Base-by-base conservation (phyloP, 2,113 vertebrate species). In the Megaleporinus macrocephalus region DNA sequence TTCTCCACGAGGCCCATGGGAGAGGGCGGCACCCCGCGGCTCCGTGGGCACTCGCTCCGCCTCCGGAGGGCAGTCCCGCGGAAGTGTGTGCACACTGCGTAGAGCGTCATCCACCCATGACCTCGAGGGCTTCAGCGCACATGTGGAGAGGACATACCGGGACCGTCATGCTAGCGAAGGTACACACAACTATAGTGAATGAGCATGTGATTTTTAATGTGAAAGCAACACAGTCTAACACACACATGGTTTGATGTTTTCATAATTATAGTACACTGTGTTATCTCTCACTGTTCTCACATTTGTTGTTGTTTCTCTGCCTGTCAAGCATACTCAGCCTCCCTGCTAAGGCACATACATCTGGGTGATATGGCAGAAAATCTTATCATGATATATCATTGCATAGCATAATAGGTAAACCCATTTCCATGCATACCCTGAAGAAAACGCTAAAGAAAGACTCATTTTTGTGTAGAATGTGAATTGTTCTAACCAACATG, bases 161-260 rank as follows among this genome's bases (percentile, higher is more conserved):
- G 97, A 97, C 86, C 93, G 97, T 41, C 98, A 99, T 0, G 95
- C 97, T 86, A 99, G 97, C 22, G 97, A 99, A 99, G 98, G 98
- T 99, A 96, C 22, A 33, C 27, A 20, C 47, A 70, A 55, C 20
- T 15, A 68, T 33, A 53, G 24, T 26, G n/a, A 14, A 63, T 10
- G 13, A 36, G 26, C 80, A 76, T 29, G 69, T 41, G 51, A 44
- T 15, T 51, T 26, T 47, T 4, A 47, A 47, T 33, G 33, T 69
- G 11, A 13, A 75, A 24, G 5, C 73, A 61, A 5, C 30, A 76
- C 6, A 24, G 5, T 20, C n/a, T 24, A 13, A 24, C 53, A 61
- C 22, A 61, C n/a, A 69, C 55, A 27, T 7, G 36, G 14, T 57
- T 5, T 2, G 1, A 18, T 20, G 20, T 18, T 22, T 20, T 7